A percentile compares a stretch with the other conserved stretches of the same genome.
Evolutionary conservation across 2,113 vertebrate genomes (phyloP).

Genomic region (Tympanuchus pallidicinctus): DNA sequence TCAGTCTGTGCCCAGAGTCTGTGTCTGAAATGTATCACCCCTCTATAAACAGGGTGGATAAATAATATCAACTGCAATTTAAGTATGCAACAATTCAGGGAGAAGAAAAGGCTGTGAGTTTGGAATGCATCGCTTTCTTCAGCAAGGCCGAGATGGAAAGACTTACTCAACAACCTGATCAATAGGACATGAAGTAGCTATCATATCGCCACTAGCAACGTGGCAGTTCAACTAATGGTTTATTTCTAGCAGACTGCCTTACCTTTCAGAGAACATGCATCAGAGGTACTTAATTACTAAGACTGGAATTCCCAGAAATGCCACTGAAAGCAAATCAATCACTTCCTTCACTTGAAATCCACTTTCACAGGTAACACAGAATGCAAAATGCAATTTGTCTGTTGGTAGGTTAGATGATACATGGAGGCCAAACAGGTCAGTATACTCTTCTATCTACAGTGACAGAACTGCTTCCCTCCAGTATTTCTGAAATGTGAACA

Average conservation of each 20-base stretch:
- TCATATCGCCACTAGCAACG: neutral
- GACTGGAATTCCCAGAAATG: neutral
- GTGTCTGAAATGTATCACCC: neutral
- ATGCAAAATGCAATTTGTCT: neutral
- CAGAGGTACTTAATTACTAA: neutral
- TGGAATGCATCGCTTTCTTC: neutral
- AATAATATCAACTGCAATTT: neutral
- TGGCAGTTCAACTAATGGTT: neutral
- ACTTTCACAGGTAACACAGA: neutral
- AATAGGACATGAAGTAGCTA: neutral
- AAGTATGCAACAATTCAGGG: neutral
- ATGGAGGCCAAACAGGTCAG: neutral
- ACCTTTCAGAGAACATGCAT: neutral
- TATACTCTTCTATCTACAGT: fast-evolving
- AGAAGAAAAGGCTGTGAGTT: neutral
- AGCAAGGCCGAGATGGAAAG: neutral
- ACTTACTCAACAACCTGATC: neutral
- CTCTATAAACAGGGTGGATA: neutral
- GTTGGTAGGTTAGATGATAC: neutral
- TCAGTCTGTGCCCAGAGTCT: neutral
- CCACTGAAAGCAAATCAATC: neutral
- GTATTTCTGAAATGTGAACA: neutral
- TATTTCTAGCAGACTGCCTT: neutral
- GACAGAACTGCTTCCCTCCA: neutral
- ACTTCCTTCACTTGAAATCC: neutral